Percentiles rank a stretch among this genome's conserved stretches.
Evolutionary conservation across 2,113 vertebrate species (phyloP).

Genomic region (Myodes glareolus): DNA sequence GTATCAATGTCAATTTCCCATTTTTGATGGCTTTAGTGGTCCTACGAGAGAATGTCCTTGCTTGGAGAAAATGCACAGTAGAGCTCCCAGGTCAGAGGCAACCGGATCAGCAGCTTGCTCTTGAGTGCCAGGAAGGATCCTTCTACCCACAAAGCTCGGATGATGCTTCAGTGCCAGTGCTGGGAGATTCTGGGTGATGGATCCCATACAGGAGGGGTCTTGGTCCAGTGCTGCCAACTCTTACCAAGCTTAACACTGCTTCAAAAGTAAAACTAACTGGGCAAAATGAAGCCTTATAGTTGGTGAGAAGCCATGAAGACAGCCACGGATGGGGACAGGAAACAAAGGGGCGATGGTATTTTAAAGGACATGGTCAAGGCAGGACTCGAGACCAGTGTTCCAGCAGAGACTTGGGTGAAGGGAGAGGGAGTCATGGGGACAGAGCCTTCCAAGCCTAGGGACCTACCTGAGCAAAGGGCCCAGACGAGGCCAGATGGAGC

Average conservation of each 20-base stretch:
- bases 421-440: neutral
- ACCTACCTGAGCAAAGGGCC: neutral
- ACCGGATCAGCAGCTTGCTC: neutral
- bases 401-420: neutral
- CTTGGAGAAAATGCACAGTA: neutral
- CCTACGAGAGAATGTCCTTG: neutral
- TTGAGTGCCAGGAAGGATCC: neutral
- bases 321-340: neutral
- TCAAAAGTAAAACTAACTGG: constrained; percentile 13
- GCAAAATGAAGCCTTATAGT: neutral
- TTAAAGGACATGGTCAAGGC: too few relatives aligned
- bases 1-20: neutral
- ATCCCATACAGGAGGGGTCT: neutral
- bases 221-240: neutral
- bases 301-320: neutral
- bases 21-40: neutral
- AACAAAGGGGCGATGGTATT: neutral
- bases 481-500: too few relatives aligned
- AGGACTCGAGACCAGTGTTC: neutral
- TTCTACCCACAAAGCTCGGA: neutral
- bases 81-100: neutral
- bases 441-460: neutral
- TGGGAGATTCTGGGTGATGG: constrained; percentile 10
- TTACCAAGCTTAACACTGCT: neutral
- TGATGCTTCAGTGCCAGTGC: neutral